Evolutionary conservation across 2,797 vertebrate species (phyloP).

Genomic region (Fratercula arctica): DNA sequence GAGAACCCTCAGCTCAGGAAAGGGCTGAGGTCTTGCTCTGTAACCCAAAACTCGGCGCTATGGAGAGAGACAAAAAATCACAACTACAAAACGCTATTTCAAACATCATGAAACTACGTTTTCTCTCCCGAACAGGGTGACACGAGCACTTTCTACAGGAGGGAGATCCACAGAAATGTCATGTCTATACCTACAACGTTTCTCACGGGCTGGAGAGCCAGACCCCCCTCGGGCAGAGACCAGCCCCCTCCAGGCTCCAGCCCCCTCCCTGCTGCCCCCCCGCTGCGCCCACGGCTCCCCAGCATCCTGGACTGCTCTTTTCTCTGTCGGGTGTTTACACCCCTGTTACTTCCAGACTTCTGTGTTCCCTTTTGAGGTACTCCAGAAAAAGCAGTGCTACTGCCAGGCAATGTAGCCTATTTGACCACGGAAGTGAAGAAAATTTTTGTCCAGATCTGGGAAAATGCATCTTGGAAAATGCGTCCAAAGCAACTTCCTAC

Average conservation of each 20-base stretch:
- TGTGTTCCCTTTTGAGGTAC: neutral
- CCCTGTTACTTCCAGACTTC: neutral
- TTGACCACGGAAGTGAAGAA: neutral
- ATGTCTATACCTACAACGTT: rapidly evolving
- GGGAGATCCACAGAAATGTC: neutral
- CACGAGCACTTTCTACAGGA: neutral
- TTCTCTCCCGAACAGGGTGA: neutral
- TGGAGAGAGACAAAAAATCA: neutral
- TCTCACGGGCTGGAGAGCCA: neutral
- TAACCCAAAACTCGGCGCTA: neutral
- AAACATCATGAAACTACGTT: neutral
- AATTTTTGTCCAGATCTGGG: neutral
- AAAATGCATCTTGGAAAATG: neutral
- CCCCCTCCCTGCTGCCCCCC: too few relatives aligned
- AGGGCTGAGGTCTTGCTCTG: neutral
- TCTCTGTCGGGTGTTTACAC: neutral
- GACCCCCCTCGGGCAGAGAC: neutral
- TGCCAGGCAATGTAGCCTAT: rapidly evolving
- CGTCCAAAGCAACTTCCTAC: neutral
- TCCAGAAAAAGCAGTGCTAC: neutral
- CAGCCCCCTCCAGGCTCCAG: neutral
- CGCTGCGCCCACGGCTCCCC: neutral
- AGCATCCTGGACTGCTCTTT: neutral
- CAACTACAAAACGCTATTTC: neutral
- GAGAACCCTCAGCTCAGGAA: neutral